Conservation (phyloP, 1,140 invertebrate genomes). For the Sarcophaga bullata region DNA sequence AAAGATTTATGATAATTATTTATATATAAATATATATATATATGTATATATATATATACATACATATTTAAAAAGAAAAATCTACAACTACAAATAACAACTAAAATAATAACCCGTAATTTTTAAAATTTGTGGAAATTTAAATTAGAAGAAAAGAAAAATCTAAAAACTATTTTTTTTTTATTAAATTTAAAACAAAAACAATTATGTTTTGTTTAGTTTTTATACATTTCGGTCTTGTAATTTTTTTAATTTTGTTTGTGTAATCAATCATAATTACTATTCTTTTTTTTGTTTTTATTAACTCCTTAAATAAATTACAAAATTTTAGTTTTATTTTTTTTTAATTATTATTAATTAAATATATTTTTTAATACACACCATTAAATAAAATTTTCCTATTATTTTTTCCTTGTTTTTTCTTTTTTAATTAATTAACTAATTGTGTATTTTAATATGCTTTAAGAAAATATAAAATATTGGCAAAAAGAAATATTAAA, state of each 20-base stretch:
- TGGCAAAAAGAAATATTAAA: too few relatives aligned
- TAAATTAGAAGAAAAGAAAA: conserved; percentile 26
- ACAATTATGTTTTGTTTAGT: conserved; percentile 29
- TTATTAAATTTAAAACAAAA: background rate
- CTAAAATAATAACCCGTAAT: conserved; percentile 33
- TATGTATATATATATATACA: conserved; percentile 37
- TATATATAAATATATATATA: conserved; percentile 41
- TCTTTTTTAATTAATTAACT: too few relatives aligned
- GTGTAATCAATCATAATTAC: background rate
- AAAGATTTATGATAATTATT: conserved; percentile 36
- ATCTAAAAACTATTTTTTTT: conserved; percentile 15
- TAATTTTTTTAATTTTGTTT: conserved; percentile 39
- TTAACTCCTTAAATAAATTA: background rate
- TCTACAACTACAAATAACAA: conserved; percentile 29
- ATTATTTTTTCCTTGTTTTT: too few relatives aligned
- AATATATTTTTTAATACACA: conserved; percentile 18
- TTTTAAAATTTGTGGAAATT: conserved; percentile 22
- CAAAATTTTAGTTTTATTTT: conserved; percentile 15
- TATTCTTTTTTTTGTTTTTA: background rate
- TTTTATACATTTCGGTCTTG: conserved; percentile 30
- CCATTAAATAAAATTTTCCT: background rate
- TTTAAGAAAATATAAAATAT: too few relatives aligned
- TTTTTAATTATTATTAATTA: conserved; percentile 37
- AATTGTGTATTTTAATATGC: background rate
- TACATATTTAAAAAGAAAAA: conserved; percentile 35